A percentile compares a stretch with the other conserved stretches of the same genome.
Conservation (phyloP, 1,140 invertebrate genomes). For the Tetramorium simillimum region DNA sequence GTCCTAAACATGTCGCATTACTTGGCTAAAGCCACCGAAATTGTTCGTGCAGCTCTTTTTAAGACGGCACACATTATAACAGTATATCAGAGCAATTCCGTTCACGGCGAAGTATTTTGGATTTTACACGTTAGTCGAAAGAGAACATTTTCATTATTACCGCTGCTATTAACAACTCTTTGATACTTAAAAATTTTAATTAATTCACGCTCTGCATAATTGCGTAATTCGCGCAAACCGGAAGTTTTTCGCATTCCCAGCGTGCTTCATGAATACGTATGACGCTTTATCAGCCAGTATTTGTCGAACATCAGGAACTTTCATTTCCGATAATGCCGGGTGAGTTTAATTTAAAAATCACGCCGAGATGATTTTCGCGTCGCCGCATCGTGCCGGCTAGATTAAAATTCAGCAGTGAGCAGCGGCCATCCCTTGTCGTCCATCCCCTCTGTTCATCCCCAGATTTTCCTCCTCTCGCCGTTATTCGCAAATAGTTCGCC, state of each 20-base stretch:
- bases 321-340: slow-evolving; percentile 49
- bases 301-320: slow-evolving; percentile 54
- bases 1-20: slow-evolving; percentile 8
- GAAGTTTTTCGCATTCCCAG: slow-evolving; percentile 21
- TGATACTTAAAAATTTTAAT: slow-evolving; percentile 16
- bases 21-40: background rate
- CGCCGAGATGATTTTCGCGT: slow-evolving; percentile 38
- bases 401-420: slow-evolving; percentile 48
- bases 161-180: background rate
- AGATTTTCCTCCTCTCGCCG: background rate
- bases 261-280: slow-evolving; percentile 43
- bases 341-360: slow-evolving; percentile 54
- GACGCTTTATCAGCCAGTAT: slow-evolving; percentile 26
- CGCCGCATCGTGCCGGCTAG: background rate
- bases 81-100: background rate
- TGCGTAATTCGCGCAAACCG: background rate
- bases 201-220: slow-evolving; percentile 1
- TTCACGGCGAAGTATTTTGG: background rate
- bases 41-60: background rate
- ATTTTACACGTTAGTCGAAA: background rate
- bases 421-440: background rate
- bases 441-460: background rate
- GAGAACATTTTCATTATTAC: background rate
- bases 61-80: background rate
- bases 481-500: background rate